A percentile compares a stretch with the other conserved stretches of the same genome.
phyloP scores from a whole-genome alignment of 2,888 invertebrate genomes.

The Erebia ligea region DNA sequence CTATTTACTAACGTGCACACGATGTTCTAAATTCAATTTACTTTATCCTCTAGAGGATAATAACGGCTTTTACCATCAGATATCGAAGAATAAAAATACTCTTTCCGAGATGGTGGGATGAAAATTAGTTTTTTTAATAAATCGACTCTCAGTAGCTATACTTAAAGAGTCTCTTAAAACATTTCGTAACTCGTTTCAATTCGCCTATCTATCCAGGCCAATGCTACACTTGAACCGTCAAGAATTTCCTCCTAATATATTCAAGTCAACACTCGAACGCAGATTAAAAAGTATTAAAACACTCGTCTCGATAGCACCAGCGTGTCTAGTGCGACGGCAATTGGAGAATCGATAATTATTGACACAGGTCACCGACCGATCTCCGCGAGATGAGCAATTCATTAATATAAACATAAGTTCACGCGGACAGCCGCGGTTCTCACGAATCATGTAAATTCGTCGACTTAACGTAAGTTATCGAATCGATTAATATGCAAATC shows the following conservation, averaged over 20 bases:
- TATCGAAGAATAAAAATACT: too few relatives aligned
- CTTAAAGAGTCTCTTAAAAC: background rate
- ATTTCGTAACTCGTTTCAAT: conserved; percentile 1
- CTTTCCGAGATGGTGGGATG: too few relatives aligned
- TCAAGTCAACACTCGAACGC: background rate
- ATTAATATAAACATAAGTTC: conserved; percentile 82
- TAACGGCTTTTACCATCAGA: too few relatives aligned
- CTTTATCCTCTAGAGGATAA: too few relatives aligned
- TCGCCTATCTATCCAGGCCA: conserved; percentile 1
- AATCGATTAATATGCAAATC: conserved; percentile 83
- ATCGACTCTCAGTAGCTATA: too few relatives aligned
- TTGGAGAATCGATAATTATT: conserved; percentile 56
- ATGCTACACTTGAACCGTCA: conserved; percentile 3
- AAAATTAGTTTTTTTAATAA: too few relatives aligned
- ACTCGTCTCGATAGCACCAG: conserved; percentile 19
- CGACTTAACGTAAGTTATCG: conserved; percentile 81
- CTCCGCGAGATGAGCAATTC: conserved; percentile 72
- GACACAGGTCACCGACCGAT: conserved; percentile 69
- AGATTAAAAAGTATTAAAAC: conserved; percentile 9
- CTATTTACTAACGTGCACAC: too few relatives aligned
- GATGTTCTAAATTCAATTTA: too few relatives aligned
- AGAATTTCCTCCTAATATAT: background rate
- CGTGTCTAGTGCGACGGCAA: conserved; percentile 33
- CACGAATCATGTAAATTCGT: conserved; percentile 83
- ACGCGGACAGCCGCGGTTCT: conserved; percentile 78